A percentile compares a stretch with the other conserved stretches of the same genome.
phyloP scores from a whole-genome alignment of 2,888 invertebrate species.

The Sabatieria punctata region DNA sequence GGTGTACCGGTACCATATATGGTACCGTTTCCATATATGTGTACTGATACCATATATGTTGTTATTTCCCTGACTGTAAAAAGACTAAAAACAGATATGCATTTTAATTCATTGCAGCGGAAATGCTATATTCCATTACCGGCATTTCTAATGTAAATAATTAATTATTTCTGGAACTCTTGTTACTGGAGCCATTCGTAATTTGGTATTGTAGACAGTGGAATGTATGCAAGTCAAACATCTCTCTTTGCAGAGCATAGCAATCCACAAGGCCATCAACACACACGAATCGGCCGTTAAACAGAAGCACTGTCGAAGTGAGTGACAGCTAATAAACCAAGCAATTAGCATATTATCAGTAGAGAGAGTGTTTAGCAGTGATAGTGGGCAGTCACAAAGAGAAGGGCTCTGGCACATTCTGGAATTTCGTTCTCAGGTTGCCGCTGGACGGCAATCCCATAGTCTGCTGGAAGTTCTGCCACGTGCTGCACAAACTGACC shows the following conservation, averaged over 20 bases:
- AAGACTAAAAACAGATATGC: too few species aligned
- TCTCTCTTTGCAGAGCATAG: constrained; percentile 67
- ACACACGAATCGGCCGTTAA: constrained; percentile 79
- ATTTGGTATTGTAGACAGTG: too few species aligned
- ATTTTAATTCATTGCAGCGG: too few species aligned
- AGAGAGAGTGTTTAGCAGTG: constrained; percentile 14
- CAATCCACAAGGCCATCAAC: constrained; percentile 83
- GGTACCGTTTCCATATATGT: too few species aligned
- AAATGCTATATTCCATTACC: too few species aligned
- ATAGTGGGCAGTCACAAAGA: constrained; percentile 88
- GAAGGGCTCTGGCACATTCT: constrained; percentile 75
- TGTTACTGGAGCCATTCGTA: too few species aligned
- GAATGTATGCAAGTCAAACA: too few species aligned
- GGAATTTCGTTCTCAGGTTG: constrained; percentile 53
- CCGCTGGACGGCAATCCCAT: constrained; percentile 81
- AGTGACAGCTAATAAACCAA: constrained; percentile 15
- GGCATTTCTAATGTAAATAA: too few species aligned
- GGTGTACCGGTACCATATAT: too few species aligned
- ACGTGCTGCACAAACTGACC: constrained; percentile 83
- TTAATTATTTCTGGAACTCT: too few species aligned
- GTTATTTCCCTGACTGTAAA: too few species aligned
- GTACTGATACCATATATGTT: too few species aligned
- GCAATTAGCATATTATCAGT: constrained; percentile 15
- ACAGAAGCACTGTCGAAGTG: constrained; percentile 88
- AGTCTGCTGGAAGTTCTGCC: constrained; percentile 96